Evolutionary conservation across 2,797 vertebrate species (phyloP).

Genomic region (Gephyroberyx darwinii): DNA sequence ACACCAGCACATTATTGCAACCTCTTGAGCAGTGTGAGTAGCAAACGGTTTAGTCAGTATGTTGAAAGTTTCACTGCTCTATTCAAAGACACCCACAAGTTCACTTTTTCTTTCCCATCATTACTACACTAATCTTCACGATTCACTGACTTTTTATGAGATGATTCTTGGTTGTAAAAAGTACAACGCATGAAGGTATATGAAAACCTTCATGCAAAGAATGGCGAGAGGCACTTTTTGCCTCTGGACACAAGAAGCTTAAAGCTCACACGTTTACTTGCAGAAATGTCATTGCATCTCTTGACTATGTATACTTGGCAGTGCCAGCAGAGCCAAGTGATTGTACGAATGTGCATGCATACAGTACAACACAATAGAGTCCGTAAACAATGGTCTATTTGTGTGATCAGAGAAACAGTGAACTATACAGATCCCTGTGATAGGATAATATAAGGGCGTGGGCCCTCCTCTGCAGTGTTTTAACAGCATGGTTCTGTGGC

Average conservation of each 20-base stretch:
- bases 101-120: not conserved
- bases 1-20: constrained; percentile 12
- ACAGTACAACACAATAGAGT: constrained; percentile 12
- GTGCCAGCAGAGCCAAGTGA: not conserved
- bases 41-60: not conserved
- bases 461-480: not conserved
- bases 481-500: not conserved
- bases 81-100: not conserved
- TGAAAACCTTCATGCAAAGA: not conserved
- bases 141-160: too few relatives aligned
- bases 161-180: too few relatives aligned
- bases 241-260: not conserved
- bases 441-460: not conserved
- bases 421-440: not conserved
- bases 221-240: not conserved
- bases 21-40: not conserved
- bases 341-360: not conserved
- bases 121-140: too few relatives aligned
- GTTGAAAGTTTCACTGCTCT: not conserved
- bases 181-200: too few relatives aligned
- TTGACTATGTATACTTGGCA: not conserved
- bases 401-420: not conserved
- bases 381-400: not conserved
- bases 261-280: not conserved
- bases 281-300: not conserved